Conservation (phyloP, 2,888 invertebrate species). For the Cactoblastis cactorum region DNA sequence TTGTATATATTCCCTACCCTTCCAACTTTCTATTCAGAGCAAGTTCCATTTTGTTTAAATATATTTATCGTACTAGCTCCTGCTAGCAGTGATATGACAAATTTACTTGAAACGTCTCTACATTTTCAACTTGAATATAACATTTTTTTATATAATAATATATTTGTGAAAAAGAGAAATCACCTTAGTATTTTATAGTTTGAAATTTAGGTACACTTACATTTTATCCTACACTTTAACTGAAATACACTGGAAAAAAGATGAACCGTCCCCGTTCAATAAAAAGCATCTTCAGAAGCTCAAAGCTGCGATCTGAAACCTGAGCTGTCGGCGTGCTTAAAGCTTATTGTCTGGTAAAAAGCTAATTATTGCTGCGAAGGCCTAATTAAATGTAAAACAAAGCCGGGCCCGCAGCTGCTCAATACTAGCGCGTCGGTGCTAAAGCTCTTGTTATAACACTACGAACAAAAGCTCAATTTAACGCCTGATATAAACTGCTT, state of each 20-base stretch:
- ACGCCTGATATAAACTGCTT: no score
- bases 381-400: constrained; percentile 37
- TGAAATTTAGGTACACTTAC: neutral
- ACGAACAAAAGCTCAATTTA: no score
- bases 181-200: no score
- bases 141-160: no score
- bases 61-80: no score
- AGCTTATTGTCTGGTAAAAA: constrained; percentile 39
- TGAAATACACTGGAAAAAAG: neutral
- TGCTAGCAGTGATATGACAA: no score
- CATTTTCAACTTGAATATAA: no score
- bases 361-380: constrained; percentile 55
- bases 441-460: neutral
- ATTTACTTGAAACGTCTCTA: no score
- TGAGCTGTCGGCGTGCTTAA: constrained; percentile 38
- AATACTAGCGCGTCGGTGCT: neutral
- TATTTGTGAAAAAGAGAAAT: no score
- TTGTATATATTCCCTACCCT: no score
- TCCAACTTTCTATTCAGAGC: no score
- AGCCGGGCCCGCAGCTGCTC: constrained; percentile 15
- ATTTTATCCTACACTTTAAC: neutral
- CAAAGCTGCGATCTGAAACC: constrained; percentile 33
- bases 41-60: no score
- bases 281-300: neutral
- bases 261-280: neutral